Conservation (phyloP, 2,888 invertebrate genomes). For the Andrena marginata region DNA sequence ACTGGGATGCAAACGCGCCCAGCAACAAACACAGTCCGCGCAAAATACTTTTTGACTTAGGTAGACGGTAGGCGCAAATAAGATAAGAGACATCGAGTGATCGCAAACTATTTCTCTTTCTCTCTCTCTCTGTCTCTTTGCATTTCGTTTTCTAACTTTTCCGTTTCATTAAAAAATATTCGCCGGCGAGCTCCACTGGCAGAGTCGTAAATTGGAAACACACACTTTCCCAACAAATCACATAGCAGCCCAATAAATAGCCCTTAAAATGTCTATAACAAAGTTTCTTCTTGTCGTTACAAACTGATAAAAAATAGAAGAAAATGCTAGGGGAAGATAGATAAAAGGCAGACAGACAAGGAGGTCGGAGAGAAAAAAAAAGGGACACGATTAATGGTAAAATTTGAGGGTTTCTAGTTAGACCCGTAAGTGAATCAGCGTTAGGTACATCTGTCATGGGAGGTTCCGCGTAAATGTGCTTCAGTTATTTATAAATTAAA, state of each 20-base stretch:
- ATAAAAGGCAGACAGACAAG: constrained; percentile 21
- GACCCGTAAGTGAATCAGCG: constrained; percentile 57
- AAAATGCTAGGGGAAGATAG: constrained; percentile 11
- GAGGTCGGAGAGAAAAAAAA: neutral
- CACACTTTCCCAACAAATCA: constrained; percentile 70
- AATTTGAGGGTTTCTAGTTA: constrained; percentile 54
- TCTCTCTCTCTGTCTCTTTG: constrained; percentile 1
- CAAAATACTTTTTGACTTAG: constrained; percentile 50
- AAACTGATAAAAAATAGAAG: constrained; percentile 45
- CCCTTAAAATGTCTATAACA: constrained; percentile 74
- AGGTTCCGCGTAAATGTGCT: constrained; percentile 53
- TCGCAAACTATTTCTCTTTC: constrained; percentile 29
- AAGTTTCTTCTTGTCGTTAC: constrained; percentile 61
- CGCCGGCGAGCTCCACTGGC: constrained; percentile 12
- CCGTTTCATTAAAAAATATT: constrained; percentile 7
- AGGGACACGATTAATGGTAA: constrained; percentile 34
- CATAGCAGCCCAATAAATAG: constrained; percentile 79
- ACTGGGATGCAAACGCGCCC: constrained; percentile 32
- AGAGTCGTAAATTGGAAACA: too few relatives aligned
- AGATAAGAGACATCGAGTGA: constrained; percentile 51
- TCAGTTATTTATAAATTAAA: constrained; percentile 63
- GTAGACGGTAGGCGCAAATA: constrained; percentile 45
- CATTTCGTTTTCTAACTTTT: neutral
- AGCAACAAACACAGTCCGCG: constrained; percentile 51
- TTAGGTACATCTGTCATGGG: constrained; percentile 66